Evolutionary conservation across 1,140 invertebrate species (phyloP).

Genomic region (Rhyzopertha dominica): DNA sequence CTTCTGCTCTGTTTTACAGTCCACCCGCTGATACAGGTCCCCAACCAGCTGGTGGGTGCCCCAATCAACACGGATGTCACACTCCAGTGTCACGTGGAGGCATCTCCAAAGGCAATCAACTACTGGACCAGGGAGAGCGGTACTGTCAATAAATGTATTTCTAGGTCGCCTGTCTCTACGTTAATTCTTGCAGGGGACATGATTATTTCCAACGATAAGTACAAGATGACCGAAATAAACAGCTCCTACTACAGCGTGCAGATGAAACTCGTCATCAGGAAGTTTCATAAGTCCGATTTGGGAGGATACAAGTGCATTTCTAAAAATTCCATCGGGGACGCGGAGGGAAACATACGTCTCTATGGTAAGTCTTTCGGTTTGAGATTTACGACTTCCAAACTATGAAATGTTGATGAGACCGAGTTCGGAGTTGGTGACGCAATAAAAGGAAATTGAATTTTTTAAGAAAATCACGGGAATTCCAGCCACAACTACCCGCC

Average conservation of each 20-base stretch:
- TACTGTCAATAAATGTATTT: too few relatives aligned
- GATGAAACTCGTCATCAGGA: conserved; percentile 71
- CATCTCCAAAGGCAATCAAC: conserved; percentile 81
- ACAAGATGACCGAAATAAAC: conserved; percentile 67
- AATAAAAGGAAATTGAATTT: conserved; percentile 44
- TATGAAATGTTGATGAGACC: conserved; percentile 43
- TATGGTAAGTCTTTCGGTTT: conserved; percentile 63
- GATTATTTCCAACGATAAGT: conserved; percentile 80
- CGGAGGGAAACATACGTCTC: conserved; percentile 79
- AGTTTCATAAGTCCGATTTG: conserved; percentile 72
- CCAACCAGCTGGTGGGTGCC: conserved; percentile 78
- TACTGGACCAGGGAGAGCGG: conserved; percentile 82
- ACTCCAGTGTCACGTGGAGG: conserved; percentile 80
- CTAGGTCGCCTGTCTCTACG: conserved; percentile 7
- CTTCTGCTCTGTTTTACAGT: conserved; percentile 59
- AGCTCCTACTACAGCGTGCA: conserved; percentile 72
- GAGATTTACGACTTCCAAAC: conserved; percentile 40
- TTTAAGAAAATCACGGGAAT: conserved; percentile 35
- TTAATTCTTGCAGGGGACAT: conserved; percentile 64
- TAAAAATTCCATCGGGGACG: conserved; percentile 85
- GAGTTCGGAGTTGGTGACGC: conserved; percentile 29
- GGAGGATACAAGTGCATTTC: conserved; percentile 90
- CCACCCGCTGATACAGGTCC: conserved; percentile 77
- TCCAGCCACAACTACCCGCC: conserved; percentile 27
- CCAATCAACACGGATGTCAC: conserved; percentile 74